A percentile compares a stretch with the other conserved stretches of the same genome.
These are phyloP conservation scores for Tolypeutes matacus DNA, from an alignment of 2,797 vertebrate species.

Conservation along the genomic window DNA sequence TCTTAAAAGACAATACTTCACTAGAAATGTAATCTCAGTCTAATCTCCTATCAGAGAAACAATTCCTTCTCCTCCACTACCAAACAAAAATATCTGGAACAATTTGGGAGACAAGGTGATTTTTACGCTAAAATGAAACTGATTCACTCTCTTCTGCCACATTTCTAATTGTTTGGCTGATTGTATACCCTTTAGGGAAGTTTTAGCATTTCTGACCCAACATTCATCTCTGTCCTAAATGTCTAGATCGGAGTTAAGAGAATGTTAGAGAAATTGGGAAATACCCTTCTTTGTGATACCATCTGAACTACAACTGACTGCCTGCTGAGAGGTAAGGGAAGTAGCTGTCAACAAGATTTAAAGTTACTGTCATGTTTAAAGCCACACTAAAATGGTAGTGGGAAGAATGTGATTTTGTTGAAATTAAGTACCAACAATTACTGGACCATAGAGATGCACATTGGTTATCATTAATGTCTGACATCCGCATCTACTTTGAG, in stretches of 20 bases:
- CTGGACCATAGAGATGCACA: conserved; percentile 55
- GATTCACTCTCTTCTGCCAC: neutral
- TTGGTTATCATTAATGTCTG: conserved; percentile 80
- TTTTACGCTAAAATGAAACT: conserved; percentile 69
- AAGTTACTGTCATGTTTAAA: conserved; percentile 82
- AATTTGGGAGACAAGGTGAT: conserved; percentile 31
- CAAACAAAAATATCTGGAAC: neutral
- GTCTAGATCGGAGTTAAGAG: neutral
- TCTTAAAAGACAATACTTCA: too few relatives aligned
- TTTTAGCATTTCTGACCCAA: conserved; percentile 63
- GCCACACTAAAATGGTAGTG: conserved; percentile 47
- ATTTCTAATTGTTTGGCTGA: conserved; percentile 75
- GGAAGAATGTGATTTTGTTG: conserved; percentile 71
- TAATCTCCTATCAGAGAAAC: neutral
- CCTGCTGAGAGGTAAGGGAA: conserved; percentile 70
- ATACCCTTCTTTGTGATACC: conserved; percentile 34
- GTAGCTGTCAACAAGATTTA: conserved; percentile 82
- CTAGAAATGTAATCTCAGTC: neutral
- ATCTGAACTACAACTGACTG: conserved; percentile 72
- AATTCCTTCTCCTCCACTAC: neutral
- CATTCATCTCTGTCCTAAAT: conserved; percentile 55
- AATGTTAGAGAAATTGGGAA: neutral
- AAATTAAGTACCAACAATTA: conserved; percentile 78
- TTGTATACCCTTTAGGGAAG: conserved; percentile 66
- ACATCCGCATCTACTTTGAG: conserved; percentile 77